Evolutionary conservation across 2,888 invertebrate genomes (phyloP).

Genomic region (Orchesella flavescens): DNA sequence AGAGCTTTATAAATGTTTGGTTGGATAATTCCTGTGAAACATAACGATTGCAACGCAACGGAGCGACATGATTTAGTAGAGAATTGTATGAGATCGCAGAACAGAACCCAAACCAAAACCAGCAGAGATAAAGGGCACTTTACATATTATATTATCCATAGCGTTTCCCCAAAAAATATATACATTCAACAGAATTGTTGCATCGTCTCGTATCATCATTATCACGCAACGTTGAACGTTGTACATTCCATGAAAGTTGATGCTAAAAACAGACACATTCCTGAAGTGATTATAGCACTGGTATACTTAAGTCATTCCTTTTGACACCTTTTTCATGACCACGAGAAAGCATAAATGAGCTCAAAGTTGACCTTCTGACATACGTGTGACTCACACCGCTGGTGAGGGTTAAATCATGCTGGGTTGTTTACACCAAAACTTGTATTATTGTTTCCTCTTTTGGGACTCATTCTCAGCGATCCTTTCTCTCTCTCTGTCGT

Average conservation of each 20-base stretch:
- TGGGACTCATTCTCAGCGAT: too few relatives aligned
- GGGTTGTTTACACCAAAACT: conserved; percentile 34
- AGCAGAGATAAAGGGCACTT: background rate
- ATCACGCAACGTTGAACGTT: conserved; percentile 10
- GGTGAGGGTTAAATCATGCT: conserved; percentile 15
- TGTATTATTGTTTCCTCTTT: too few relatives aligned
- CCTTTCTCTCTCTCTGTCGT: background rate
- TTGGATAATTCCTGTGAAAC: background rate
- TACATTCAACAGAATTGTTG: too few relatives aligned
- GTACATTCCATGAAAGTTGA: background rate
- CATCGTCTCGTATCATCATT: too few relatives aligned
- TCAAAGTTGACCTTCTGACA: conserved; percentile 37
- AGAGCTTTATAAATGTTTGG: background rate
- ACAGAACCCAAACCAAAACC: too few relatives aligned
- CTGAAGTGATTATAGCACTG: conserved; percentile 26
- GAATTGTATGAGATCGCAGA: background rate
- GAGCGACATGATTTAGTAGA: conserved; percentile 2
- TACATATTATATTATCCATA: background rate
- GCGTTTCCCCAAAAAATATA: background rate
- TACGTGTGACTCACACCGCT: conserved; percentile 2
- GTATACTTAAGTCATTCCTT: conserved; percentile 32
- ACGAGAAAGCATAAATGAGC: conserved; percentile 22
- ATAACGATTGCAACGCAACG: background rate
- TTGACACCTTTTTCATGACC: conserved; percentile 37
- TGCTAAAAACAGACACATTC: conserved; percentile 11